phyloP scores from a whole-genome alignment of 2,888 invertebrate species.

The Cryptocheilus praepositus region DNA sequence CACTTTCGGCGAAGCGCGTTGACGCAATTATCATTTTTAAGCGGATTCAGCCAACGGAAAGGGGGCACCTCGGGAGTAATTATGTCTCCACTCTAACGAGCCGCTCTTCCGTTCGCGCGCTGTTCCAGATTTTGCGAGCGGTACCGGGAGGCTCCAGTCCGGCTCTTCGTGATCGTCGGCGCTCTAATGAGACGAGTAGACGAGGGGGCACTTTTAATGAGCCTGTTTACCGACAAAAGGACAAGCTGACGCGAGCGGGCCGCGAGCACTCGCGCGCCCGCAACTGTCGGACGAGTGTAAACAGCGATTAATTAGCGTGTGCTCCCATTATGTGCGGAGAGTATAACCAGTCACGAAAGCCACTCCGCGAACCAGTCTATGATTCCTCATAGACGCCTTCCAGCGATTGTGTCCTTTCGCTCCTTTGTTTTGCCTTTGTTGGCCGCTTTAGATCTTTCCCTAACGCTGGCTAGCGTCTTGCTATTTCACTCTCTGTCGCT shows the following conservation, averaged over 20 bases:
- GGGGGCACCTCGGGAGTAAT: too few species aligned
- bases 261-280: not conserved
- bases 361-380: constrained; percentile 1
- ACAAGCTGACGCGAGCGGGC: constrained; percentile 28
- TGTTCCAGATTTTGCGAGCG: not conserved
- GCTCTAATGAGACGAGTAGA: constrained; percentile 27
- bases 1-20: too few species aligned
- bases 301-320: constrained; percentile 65
- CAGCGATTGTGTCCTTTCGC: constrained; percentile 18
- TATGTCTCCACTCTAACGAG: too few species aligned
- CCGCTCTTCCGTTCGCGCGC: not conserved
- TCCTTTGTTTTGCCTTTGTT: not conserved
- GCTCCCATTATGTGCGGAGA: constrained; percentile 52
- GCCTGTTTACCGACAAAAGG: constrained; percentile 42
- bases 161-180: too few species aligned
- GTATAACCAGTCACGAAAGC: constrained; percentile 35
- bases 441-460: too few species aligned
- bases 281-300: constrained; percentile 52
- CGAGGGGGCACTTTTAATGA: constrained; percentile 31
- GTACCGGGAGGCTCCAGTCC: constrained; percentile 3
- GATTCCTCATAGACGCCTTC: constrained; percentile 11
- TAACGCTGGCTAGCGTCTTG: too few species aligned
- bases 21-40: too few species aligned
- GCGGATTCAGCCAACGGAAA: too few species aligned
- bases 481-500: too few species aligned